Percentiles rank a stretch among this genome's conserved stretches.
Conservation (phyloP, 2,113 vertebrate species). For the Ginglymostoma cirratum region DNA sequence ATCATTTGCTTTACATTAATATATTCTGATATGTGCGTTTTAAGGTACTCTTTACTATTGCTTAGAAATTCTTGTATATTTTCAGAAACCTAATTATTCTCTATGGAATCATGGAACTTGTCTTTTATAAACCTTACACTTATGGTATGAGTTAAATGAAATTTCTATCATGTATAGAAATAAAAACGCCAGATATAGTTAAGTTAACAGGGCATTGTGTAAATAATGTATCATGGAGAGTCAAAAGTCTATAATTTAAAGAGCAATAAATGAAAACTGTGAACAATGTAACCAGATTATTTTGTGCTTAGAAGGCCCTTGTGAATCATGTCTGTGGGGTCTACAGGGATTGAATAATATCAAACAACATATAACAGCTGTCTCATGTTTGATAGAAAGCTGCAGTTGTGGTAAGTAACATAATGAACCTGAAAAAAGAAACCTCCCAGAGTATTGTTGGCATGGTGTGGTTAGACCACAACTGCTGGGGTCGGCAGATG, state of each 20-base stretch:
- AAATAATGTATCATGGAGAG: conserved; percentile 22
- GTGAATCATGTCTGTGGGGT: conserved; percentile 55
- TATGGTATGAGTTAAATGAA: neutral
- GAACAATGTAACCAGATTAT: conserved; percentile 56
- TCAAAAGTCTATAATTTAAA: conserved; percentile 5
- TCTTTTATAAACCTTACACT: neutral
- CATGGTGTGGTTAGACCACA: conserved; percentile 45
- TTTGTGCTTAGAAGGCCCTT: conserved; percentile 56
- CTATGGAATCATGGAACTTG: neutral
- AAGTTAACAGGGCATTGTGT: neutral
- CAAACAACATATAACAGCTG: conserved; percentile 54
- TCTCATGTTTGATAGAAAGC: conserved; percentile 47
- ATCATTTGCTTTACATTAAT: neutral
- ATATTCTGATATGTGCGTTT: neutral
- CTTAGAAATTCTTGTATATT: neutral
- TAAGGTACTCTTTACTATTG: neutral
- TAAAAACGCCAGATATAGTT: conserved; percentile 29
- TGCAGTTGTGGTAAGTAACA: conserved; percentile 43
- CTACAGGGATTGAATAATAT: conserved; percentile 56
- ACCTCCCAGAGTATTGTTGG: conserved; percentile 40
- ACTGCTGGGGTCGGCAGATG: conserved; percentile 41
- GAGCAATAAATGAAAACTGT: conserved; percentile 38
- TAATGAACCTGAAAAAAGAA: conserved; percentile 41
- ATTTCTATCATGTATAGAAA: conserved; percentile 15
- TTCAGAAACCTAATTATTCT: neutral